These are phyloP conservation scores for Malaclemys terrapin DNA, from an alignment of 2,113 vertebrate species.

Conservation along the genomic window DNA sequence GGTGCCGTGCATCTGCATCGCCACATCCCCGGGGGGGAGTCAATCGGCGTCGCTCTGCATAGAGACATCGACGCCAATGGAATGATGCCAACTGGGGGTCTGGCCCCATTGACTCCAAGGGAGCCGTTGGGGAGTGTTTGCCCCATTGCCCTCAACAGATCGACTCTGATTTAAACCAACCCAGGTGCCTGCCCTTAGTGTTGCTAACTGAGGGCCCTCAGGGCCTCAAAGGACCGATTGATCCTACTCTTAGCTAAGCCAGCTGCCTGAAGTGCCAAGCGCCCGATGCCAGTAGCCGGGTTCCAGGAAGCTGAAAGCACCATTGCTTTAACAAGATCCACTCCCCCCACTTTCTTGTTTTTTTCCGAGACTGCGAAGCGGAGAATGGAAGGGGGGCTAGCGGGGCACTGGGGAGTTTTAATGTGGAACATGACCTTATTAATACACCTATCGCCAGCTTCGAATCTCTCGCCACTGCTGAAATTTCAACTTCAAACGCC, in stretches of 20 bases:
- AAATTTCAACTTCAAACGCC: background rate
- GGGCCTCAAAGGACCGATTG: background rate
- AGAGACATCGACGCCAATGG: background rate
- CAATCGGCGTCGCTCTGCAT: no score
- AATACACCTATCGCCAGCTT: background rate
- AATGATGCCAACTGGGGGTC: background rate
- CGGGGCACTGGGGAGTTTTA: background rate
- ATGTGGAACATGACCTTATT: conserved; percentile 4
- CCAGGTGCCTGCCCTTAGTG: background rate
- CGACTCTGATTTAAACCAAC: background rate
- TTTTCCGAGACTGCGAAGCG: background rate
- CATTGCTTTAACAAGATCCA: background rate
- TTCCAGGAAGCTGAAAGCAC: background rate
- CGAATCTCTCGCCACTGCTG: background rate
- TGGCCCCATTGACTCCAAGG: background rate
- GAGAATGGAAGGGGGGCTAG: background rate
- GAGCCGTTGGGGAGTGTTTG: background rate
- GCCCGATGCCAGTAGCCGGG: background rate
- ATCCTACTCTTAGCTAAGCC: background rate
- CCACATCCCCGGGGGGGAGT: background rate
- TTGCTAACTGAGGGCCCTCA: background rate
- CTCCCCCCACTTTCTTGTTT: background rate
- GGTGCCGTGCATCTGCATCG: background rate
- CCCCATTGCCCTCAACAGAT: background rate
- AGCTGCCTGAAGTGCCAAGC: background rate